Conservation (phyloP, 1,140 invertebrate species). For the Drosophila sproati region DNA sequence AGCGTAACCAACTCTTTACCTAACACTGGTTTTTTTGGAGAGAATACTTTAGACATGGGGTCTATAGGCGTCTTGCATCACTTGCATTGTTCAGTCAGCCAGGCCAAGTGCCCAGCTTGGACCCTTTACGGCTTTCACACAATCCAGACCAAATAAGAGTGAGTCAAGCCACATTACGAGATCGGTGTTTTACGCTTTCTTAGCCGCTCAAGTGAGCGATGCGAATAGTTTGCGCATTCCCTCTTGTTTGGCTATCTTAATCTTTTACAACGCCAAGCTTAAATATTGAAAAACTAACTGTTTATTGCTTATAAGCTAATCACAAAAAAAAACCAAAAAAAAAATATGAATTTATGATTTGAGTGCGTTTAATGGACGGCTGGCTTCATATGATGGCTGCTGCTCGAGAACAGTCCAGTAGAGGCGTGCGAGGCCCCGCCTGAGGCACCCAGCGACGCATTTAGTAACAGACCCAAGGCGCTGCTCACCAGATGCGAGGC, state of each 20-base stretch:
- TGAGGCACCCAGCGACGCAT: constrained; percentile 74
- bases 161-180: constrained; percentile 11
- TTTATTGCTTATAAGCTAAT: constrained; percentile 28
- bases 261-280: neutral
- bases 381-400: constrained; percentile 55
- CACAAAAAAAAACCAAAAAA: constrained; percentile 36
- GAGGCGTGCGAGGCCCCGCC: constrained; percentile 76
- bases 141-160: neutral
- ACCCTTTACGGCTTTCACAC: constrained; percentile 38
- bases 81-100: constrained; percentile 4
- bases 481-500: constrained; percentile 75
- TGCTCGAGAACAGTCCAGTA: constrained; percentile 67
- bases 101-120: constrained; percentile 11
- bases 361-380: neutral
- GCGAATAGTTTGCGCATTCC: neutral
- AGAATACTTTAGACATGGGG: neutral
- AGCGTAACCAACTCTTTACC: constrained; percentile 8
- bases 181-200: constrained; percentile 65
- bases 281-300: constrained; percentile 7
- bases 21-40: constrained; percentile 1
- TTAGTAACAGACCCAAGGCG: constrained; percentile 70
- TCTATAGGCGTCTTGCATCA: constrained; percentile 44
- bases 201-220: constrained; percentile 50
- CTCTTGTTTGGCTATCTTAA: constrained; percentile 2
- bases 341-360: constrained; percentile 19